Evolutionary conservation across 2,797 vertebrate genomes (phyloP).

Genomic region (Coccyzus lansbergi): DNA sequence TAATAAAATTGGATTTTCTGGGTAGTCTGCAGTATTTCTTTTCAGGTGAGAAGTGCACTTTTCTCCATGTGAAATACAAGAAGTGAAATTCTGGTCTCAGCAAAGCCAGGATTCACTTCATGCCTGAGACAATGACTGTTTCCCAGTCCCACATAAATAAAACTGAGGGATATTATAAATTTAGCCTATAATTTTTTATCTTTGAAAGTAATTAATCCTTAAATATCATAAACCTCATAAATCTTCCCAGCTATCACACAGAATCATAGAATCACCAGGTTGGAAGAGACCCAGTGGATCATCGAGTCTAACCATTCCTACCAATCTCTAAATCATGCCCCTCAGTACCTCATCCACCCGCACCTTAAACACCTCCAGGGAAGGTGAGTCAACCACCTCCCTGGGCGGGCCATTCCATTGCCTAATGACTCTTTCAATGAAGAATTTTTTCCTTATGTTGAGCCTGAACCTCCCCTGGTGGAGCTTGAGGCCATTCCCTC

Average conservation of each 20-base stretch:
- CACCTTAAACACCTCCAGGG: too few relatives aligned
- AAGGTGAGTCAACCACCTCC: too few relatives aligned
- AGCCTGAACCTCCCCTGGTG: too few relatives aligned
- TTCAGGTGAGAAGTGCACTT: neutral
- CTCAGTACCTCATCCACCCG: too few relatives aligned
- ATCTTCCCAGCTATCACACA: neutral
- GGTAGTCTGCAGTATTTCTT: neutral
- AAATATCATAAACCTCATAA: neutral
- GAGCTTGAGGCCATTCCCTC: too few relatives aligned
- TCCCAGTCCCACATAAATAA: neutral
- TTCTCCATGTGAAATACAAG: neutral
- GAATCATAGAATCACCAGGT: too few relatives aligned
- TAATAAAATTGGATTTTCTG: neutral
- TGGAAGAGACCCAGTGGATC: too few relatives aligned
- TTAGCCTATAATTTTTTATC: neutral
- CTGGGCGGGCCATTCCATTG: too few relatives aligned
- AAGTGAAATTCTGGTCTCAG: neutral
- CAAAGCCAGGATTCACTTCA: neutral
- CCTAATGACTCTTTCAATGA: too few relatives aligned
- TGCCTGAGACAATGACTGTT: neutral
- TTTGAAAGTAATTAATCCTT: constrained; percentile 8
- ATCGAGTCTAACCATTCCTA: too few relatives aligned
- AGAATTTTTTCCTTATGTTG: too few relatives aligned
- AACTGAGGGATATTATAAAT: neutral
- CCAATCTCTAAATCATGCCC: too few relatives aligned